phyloP scores from a whole-genome alignment of 2,797 vertebrate genomes.

The Eidolon dupreanum region DNA sequence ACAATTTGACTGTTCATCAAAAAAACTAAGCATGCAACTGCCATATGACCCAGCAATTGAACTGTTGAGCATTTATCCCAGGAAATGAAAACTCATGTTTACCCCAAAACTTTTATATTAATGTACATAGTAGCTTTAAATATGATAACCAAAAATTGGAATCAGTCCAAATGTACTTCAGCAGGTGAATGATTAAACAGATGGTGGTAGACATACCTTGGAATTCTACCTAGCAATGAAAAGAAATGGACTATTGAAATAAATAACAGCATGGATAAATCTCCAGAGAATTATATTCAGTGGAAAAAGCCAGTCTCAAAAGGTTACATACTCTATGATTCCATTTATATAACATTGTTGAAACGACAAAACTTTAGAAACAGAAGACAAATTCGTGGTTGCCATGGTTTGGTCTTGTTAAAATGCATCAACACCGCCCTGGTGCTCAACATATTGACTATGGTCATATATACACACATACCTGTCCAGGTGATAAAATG shows the following conservation, averaged over 20 bases:
- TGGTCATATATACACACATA: no score
- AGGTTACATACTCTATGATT: not conserved
- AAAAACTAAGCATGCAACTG: not conserved
- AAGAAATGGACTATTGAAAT: not conserved
- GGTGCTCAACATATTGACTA: no score
- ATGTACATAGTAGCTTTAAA: not conserved
- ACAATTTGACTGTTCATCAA: not conserved
- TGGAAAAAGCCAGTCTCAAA: not conserved
- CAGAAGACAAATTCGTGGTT: not conserved
- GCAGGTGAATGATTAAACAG: not conserved
- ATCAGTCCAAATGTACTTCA: not conserved
- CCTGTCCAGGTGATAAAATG: not conserved
- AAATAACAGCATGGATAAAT: not conserved
- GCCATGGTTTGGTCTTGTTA: not conserved
- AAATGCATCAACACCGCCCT: no score
- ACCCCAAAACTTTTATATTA: not conserved
- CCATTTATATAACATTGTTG: not conserved
- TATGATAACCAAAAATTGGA: not conserved
- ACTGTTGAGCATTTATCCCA: not conserved
- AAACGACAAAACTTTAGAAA: not conserved
- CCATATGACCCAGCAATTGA: not conserved
- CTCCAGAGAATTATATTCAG: not conserved
- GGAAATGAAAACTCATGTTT: not conserved
- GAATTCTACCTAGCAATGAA: not conserved
- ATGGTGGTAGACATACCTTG: not conserved